These are phyloP conservation scores for Xanthia togata DNA, from an alignment of 2,888 invertebrate species.

Conservation along the genomic window DNA sequence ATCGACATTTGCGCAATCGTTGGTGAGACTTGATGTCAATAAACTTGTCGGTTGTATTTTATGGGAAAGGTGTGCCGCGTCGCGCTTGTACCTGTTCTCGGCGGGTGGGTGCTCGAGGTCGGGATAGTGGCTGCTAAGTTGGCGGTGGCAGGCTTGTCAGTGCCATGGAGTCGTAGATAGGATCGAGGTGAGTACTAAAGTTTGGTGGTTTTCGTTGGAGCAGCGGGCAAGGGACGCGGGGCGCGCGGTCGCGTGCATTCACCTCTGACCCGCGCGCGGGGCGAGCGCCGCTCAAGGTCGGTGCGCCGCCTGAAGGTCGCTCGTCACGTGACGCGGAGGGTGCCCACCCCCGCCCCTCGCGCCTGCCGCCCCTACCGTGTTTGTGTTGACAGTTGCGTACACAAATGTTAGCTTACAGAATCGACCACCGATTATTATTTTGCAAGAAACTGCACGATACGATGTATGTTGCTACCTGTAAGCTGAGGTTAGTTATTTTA, in stretches of 20 bases:
- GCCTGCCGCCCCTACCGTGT: conserved; percentile 72
- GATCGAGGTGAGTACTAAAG: conserved; percentile 82
- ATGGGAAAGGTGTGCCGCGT: conserved; percentile 90
- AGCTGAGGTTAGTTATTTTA: background rate
- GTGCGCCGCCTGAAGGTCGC: conserved; percentile 90
- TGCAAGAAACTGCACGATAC: background rate
- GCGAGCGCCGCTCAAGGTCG: conserved; percentile 89
- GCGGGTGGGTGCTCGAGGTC: conserved; percentile 81
- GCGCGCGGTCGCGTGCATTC: conserved; percentile 84
- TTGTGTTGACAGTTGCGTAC: conserved; percentile 73
- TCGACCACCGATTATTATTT: conserved; percentile 20
- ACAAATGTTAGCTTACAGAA: conserved; percentile 66
- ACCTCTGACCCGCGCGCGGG: conserved; percentile 90
- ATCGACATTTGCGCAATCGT: conserved; percentile 85
- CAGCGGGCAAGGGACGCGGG: conserved; percentile 74
- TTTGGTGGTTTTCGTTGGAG: conserved; percentile 75
- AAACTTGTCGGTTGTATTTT: conserved; percentile 90
- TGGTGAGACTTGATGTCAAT: conserved; percentile 89
- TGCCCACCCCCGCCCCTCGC: conserved; percentile 83
- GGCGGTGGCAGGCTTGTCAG: conserved; percentile 71
- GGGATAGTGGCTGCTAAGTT: conserved; percentile 75
- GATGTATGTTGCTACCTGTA: background rate
- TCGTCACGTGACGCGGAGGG: conserved; percentile 88
- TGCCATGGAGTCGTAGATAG: conserved; percentile 81
- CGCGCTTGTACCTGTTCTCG: conserved; percentile 86